These are phyloP conservation scores for Drosophila eohydei DNA, from an alignment of 2,888 invertebrate genomes.

Conservation along the genomic window DNA sequence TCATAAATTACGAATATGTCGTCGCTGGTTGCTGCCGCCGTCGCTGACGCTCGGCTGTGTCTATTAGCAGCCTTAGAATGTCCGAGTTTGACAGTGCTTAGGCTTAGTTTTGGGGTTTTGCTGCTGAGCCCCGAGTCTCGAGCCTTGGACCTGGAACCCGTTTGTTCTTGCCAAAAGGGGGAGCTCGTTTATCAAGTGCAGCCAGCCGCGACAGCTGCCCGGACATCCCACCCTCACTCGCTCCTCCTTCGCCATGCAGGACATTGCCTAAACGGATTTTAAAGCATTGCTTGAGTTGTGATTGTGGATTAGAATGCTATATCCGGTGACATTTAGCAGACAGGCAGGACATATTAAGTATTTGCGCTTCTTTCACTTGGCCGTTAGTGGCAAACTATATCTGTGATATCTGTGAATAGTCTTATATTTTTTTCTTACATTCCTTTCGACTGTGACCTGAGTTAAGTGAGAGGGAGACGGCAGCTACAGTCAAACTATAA, in stretches of 20 bases:
- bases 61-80: slow-evolving; percentile 84
- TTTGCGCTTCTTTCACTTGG: background rate
- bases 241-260: background rate
- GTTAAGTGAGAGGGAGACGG: too few species aligned
- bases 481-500: too few species aligned
- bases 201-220: slow-evolving; percentile 60
- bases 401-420: background rate
- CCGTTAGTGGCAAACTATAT: background rate
- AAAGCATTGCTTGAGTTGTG: slow-evolving; percentile 28
- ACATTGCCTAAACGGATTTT: slow-evolving; percentile 33
- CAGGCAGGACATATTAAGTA: background rate
- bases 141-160: slow-evolving; percentile 29
- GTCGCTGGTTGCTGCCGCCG: slow-evolving; percentile 60
- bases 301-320: slow-evolving; percentile 5
- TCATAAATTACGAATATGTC: slow-evolving; percentile 80
- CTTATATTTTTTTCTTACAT: too few species aligned
- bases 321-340: slow-evolving; percentile 3
- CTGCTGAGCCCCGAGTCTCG: background rate
- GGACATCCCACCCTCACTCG: background rate
- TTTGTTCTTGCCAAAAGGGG: slow-evolving; percentile 18
- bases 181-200: slow-evolving; percentile 64
- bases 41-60: slow-evolving; percentile 60
- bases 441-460: too few species aligned
- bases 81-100: slow-evolving; percentile 76
- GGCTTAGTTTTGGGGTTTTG: slow-evolving; percentile 52